Evolutionary conservation across 2,113 vertebrate species (phyloP), one percentile per base, ranked within the genome.

Genomic region (Craseonycteris thonglongyai): DNA sequence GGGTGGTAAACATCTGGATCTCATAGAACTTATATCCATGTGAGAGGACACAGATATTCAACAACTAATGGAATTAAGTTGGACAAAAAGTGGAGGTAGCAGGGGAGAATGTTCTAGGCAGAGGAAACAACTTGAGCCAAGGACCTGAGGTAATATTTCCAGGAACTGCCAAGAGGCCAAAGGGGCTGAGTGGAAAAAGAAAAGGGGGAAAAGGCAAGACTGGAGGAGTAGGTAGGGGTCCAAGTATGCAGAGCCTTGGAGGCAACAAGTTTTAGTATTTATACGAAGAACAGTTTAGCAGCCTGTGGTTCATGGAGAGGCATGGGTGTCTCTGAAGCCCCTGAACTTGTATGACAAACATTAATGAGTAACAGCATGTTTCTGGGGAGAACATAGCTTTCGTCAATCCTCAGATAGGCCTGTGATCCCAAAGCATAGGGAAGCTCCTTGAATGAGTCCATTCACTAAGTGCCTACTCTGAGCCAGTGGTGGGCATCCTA

Each of bases 51-150:
- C 38, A 88, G 81, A 80, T 12, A 74, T 74, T 95, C 63, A 92
- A 59, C 33, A 78, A 56, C 47, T 21, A 82, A 90, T 45, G 35
- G 35, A 94, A 63, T 88, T 61, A 83, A 92, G 80, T 58, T 75
- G 59, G 63, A 30, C 56, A 87, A 93, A 66, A 90, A 76, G 68
- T 19, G 7, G 61, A 82, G 45, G 28, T 19, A 83, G 33, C 40
- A 66, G n/a, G 30, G 38, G 51, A 80, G 42, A 66, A 15, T 28
- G 38, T 66, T 89, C 65, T 68, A 86, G 58, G 40, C 24, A 87
- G 79, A 93, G 71, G 51, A 94, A 90, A 93, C 28, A 72, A 78
- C 63, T 87, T 76, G n/a, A 35, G 47, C 76, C 92, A 94, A 95
- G 28, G 42, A 51, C 58, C 68, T 30, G 54, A 91, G 51, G 69